These are phyloP conservation scores for Dendrolimus houi DNA, from an alignment of 2,888 invertebrate species.

Conservation along the genomic window DNA sequence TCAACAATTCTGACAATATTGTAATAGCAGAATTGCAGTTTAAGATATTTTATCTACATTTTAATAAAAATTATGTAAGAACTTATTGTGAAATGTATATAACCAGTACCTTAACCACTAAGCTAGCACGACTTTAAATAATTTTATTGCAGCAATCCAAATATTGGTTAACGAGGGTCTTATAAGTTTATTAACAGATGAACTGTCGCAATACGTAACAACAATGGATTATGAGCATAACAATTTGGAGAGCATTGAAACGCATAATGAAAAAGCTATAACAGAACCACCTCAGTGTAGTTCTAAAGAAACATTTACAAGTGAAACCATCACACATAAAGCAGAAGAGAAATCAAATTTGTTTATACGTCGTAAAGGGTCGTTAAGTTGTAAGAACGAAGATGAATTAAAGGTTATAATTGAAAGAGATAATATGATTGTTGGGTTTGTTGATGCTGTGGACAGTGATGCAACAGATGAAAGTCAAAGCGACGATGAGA, in stretches of 20 bases:
- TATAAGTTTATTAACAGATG: slow-evolving; percentile 52
- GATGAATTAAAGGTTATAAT: slow-evolving; percentile 62
- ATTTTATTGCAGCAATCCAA: slow-evolving; percentile 53
- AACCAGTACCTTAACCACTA: too few relatives aligned
- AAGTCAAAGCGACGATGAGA: slow-evolving; percentile 49
- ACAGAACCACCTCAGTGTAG: slow-evolving; percentile 10
- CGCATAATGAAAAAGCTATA: slow-evolving; percentile 21
- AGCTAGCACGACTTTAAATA: too few relatives aligned
- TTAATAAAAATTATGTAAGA: too few relatives aligned
- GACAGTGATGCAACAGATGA: slow-evolving; percentile 58
- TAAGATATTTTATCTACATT: too few relatives aligned
- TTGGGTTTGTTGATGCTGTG: slow-evolving; percentile 57
- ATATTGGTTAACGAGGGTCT: slow-evolving; percentile 64
- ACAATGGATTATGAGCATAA: slow-evolving; percentile 63
- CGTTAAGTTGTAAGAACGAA: slow-evolving; percentile 33
- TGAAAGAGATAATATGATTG: slow-evolving; percentile 68
- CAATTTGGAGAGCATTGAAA: slow-evolving; percentile 25
- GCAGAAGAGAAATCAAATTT: slow-evolving; percentile 27
- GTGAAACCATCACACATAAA: slow-evolving; percentile 10
- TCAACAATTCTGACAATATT: too few relatives aligned
- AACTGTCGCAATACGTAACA: slow-evolving; percentile 47
- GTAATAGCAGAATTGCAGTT: too few relatives aligned
- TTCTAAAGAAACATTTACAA: slow-evolving; percentile 9
- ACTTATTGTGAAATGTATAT: too few relatives aligned
- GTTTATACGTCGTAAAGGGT: slow-evolving; percentile 41